Evolutionary conservation across 2,888 invertebrate species (phyloP).

Genomic region (Macroteleia sp.): DNA sequence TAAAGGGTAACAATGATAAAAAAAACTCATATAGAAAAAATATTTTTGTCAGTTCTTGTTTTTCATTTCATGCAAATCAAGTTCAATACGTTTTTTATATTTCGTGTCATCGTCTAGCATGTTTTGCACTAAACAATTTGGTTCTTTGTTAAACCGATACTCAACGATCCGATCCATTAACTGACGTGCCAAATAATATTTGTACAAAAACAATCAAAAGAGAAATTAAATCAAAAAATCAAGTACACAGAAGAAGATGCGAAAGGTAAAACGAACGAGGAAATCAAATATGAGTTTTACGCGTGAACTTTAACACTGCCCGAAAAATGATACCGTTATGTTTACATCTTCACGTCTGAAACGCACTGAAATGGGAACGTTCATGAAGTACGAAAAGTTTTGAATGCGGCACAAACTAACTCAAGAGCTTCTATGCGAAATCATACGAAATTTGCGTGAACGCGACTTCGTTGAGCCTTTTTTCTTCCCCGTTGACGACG

Average conservation of each 20-base stretch:
- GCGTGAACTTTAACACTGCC: slow-evolving; percentile 41
- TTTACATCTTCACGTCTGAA: slow-evolving; percentile 59
- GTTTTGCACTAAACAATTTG: slow-evolving; percentile 11
- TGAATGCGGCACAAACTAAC: slow-evolving; percentile 29
- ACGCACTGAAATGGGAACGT: slow-evolving; percentile 47
- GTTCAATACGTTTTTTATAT: slow-evolving; percentile 13
- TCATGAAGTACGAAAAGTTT: slow-evolving; percentile 31
- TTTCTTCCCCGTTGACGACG: background rate
- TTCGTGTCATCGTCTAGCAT: slow-evolving; percentile 15
- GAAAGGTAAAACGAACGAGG: slow-evolving; percentile 2
- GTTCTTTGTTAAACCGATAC: slow-evolving; percentile 23
- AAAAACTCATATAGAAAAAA: background rate
- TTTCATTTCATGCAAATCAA: slow-evolving; percentile 26
- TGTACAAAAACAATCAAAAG: slow-evolving; percentile 46
- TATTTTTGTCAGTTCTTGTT: slow-evolving; percentile 33
- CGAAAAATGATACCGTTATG: slow-evolving; percentile 36
- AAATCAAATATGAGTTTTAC: slow-evolving; percentile 24
- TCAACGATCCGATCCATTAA: slow-evolving; percentile 61
- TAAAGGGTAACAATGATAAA: slow-evolving; percentile 10
- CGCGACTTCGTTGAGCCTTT: slow-evolving; percentile 25
- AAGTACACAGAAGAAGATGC: slow-evolving; percentile 1
- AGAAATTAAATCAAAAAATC: slow-evolving; percentile 14
- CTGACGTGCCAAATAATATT: slow-evolving; percentile 64
- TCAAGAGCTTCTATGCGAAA: slow-evolving; percentile 41
- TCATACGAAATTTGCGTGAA: slow-evolving; percentile 1